A percentile compares a stretch with the other conserved stretches of the same genome.
phyloP scores from a whole-genome alignment of 2,797 vertebrate species.

The Chiroxiphia lanceolata region DNA sequence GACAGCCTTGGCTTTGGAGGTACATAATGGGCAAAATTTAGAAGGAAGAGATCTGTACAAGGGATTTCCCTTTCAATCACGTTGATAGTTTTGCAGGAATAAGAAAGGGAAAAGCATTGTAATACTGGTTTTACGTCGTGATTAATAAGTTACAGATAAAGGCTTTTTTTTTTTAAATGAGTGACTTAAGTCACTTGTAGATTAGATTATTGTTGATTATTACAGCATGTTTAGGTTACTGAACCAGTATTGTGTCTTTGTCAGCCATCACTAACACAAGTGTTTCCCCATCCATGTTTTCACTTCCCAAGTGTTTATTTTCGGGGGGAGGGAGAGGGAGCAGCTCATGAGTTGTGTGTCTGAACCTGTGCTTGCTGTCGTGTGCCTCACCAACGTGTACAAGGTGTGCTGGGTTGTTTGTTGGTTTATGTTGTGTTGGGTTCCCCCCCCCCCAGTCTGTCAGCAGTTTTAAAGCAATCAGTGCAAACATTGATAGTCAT shows the following conservation, averaged over 20 bases:
- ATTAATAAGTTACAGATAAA: conserved; percentile 45
- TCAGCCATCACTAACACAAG: conserved; percentile 42
- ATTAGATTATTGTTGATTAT: conserved; percentile 44
- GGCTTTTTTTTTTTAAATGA: conserved; percentile 16
- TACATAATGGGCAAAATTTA: conserved; percentile 83
- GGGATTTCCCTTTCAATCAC: conserved; percentile 74
- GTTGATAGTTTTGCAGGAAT: conserved; percentile 67
- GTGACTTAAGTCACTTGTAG: conserved; percentile 13
- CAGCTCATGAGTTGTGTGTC: not conserved
- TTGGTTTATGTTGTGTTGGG: not conserved
- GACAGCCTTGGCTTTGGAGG: conserved; percentile 98
- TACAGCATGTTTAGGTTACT: conserved; percentile 50
- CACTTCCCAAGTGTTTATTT: not conserved
- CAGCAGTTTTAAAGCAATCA: conserved; percentile 16
- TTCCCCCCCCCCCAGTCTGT: not conserved
- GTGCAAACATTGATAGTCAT: not conserved
- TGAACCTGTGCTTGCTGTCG: not conserved
- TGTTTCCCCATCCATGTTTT: conserved; percentile 29
- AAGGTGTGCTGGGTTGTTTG: not conserved
- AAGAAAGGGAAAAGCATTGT: conserved; percentile 61
- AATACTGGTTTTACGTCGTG: conserved; percentile 35
- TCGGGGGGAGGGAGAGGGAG: not conserved
- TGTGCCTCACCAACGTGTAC: not conserved
- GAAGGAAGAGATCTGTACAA: conserved; percentile 77
- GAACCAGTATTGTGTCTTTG: conserved; percentile 55